Percentiles rank a stretch among this genome's conserved stretches.
These are phyloP conservation scores for Sinohyriopsis cumingii DNA, from an alignment of 2,888 invertebrate genomes.

Conservation along the genomic window DNA sequence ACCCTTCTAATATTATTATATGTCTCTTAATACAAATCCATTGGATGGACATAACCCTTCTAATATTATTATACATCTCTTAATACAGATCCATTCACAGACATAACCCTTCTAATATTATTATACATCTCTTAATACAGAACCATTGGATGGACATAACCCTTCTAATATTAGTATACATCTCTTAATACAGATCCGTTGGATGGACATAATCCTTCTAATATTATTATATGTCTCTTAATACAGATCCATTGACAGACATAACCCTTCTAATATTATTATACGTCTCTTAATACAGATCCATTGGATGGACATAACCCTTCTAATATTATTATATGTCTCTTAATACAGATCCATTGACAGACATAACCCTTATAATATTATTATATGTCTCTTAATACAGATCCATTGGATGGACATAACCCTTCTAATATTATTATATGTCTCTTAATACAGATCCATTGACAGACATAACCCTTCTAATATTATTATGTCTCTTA, in stretches of 20 bases:
- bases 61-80: no score
- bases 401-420: constrained; percentile 85
- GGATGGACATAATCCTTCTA: constrained; percentile 82
- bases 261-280: constrained; percentile 78
- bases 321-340: background rate
- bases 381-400: constrained; percentile 10
- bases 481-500: no score
- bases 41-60: no score
- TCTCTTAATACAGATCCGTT: constrained; percentile 80
- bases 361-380: constrained; percentile 80
- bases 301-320: constrained; percentile 90
- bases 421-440: constrained; percentile 77
- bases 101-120: no score
- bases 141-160: no score
- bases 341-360: constrained; percentile 83
- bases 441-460: no score
- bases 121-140: no score
- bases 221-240: background rate
- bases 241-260: constrained; percentile 84
- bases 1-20: no score
- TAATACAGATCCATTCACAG: no score
- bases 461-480: no score
- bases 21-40: no score
- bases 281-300: constrained; percentile 74
- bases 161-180: no score